Evolutionary conservation across 2,113 vertebrate species (phyloP).

Genomic region (Channa argus): DNA sequence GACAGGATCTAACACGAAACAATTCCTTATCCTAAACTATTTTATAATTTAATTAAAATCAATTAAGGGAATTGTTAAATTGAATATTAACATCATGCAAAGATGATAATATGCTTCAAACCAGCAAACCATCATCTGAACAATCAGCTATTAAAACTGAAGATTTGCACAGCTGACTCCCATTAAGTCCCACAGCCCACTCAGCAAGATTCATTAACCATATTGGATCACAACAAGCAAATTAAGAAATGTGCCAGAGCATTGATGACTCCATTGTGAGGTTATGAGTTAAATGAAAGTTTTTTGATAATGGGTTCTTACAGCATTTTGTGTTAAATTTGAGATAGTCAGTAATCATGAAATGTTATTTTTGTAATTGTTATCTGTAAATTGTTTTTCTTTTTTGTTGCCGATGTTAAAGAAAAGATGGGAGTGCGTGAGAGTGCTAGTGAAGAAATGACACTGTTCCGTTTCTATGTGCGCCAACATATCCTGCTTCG

Average conservation of each 20-base stretch:
- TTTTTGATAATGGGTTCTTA: conserved; percentile 18
- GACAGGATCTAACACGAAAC: conserved; percentile 2
- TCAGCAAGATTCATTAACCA: conserved; percentile 67
- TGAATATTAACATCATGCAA: conserved; percentile 23
- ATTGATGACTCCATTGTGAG: conserved; percentile 39
- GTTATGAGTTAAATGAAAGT: conserved; percentile 40
- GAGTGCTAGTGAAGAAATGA: neutral
- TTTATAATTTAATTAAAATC: conserved; percentile 2
- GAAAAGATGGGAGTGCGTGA: neutral
- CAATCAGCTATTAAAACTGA: conserved; percentile 65
- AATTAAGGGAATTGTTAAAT: conserved; percentile 18
- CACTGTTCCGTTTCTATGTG: neutral
- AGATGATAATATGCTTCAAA: conserved; percentile 35
- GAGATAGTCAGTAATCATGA: conserved; percentile 24
- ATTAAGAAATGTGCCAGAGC: conserved; percentile 53
- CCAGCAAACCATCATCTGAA: conserved; percentile 51
- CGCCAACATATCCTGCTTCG: neutral
- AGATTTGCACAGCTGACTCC: conserved; percentile 71
- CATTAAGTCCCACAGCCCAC: conserved; percentile 60
- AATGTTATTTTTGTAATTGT: neutral
- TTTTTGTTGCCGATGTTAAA: neutral
- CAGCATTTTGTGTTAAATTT: conserved; percentile 23
- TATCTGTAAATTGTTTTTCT: neutral
- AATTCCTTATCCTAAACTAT: neutral
- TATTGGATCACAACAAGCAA: conserved; percentile 65